Evolutionary conservation across 2,797 vertebrate genomes (phyloP), one percentile per base, ranked within the genome.

Genomic region (Sus cebifrons): DNA sequence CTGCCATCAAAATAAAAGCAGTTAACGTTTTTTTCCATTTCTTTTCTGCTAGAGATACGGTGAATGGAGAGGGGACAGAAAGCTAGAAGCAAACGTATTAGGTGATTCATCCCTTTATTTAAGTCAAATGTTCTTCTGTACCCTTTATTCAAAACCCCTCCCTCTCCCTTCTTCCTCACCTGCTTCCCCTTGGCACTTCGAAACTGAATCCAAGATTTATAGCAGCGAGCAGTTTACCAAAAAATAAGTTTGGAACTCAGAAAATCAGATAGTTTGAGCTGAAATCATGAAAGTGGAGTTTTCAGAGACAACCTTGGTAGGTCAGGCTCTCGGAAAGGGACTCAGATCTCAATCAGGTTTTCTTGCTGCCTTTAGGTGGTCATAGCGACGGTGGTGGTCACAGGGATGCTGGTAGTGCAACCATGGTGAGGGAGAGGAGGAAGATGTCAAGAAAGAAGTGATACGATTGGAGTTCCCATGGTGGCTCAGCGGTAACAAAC

Each of bases 1-100:
- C 83, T 95, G 70, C 89, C 93, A 93, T 97, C 91, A 95, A 94
- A 96, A 94, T 89, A 82, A 96, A 92, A 94, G 71, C 0, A 0
- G 44, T 71, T 91, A 95, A 87, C 56, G n/a, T 36, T 36, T 64
- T 97, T 92, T 96, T 94, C 89, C 70, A 79, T 73, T 91, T 96
- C 86, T 85, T 65, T 91, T 77, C 49, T 29, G 0, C 74, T 67
- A 79, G 44, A 93, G 78, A 86, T 67, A 75, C 79, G 58, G 84
- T 64, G 44, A 60, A 74, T 12, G 65, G 49, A 96, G 62, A 78
- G 70, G 21, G 6, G n/a, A 83, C 9, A 65, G 83, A 87, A 89
- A 68, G 18, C 36, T 54, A 1, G 73, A 86, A 40, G 54, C n/a
- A 91, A 93, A 87, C 17, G 25, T 2, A 49, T 64, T 15, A 82